Base-by-base conservation (phyloP, 2,797 vertebrate genomes). In the Sebastes cheni region DNA sequence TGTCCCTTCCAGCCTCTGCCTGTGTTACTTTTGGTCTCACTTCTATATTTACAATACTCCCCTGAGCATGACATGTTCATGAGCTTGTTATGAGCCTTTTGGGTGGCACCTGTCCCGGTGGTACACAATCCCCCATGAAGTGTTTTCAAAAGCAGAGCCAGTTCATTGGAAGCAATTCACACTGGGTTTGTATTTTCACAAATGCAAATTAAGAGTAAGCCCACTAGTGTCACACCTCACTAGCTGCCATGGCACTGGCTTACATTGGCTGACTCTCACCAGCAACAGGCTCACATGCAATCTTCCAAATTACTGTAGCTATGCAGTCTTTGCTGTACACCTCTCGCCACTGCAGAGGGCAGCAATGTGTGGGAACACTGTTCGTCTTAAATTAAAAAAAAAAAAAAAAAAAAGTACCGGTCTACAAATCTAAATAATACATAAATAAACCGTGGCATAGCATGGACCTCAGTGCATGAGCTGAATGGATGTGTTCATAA, bases 91-190 rank as follows among this genome's bases (percentile, higher is more conserved):
- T 54, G 46, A 58, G 20, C 36, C 61, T 50, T 56, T 79, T 74
- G 46, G 67, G 25, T 55, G 74, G 36, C 83, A 77, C 73, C 72
- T 79, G 59, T 85, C 64, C 52, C 16, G 2, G 27, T 56, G 29
- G 18, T 42, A 58, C 67, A 83, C 58, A 69, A 59, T 13, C 32
- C 34, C 46, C 46, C 18, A 73, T 18, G 4, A 56, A 75, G 29
- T 46, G 60, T 60, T 75, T 89, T 81, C 55, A 75, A 72, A 83
- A 85, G 68, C 25, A 55, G 20, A 78, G 62, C 25, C 66, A 67
- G 8, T 73, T 12, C 34, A 78, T 18, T 74, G 46, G 18, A 42
- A 78, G 80, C 32, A 34, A 55, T 62, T 78, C 56, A 32, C 23
- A 56, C 39, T 69, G 71, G 58, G 9, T 59, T 62, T 55, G 12